These are phyloP conservation scores for Acleris sparsana DNA, from an alignment of 2,888 invertebrate genomes.

Conservation along the genomic window DNA sequence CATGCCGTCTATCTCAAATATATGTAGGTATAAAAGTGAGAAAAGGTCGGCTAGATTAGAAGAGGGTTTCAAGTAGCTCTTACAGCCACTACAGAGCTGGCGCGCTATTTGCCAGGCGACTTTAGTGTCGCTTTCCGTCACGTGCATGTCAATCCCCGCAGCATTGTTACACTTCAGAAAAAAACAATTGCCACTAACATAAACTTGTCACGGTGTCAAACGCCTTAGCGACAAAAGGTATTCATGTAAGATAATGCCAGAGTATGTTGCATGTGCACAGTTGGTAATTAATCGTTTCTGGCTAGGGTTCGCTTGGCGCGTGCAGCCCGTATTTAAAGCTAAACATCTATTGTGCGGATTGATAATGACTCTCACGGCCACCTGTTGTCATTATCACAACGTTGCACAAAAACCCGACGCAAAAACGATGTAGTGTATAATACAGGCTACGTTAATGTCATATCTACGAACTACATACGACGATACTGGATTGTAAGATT, in stretches of 20 bases:
- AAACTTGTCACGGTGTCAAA: neutral
- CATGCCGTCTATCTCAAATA: no score
- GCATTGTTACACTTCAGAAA: no score
- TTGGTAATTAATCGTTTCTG: constrained; percentile 53
- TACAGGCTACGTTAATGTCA: neutral
- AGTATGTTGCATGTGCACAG: constrained; percentile 40
- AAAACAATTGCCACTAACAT: no score
- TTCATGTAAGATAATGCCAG: constrained; percentile 42
- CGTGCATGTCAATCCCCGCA: no score
- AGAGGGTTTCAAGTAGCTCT: no score
- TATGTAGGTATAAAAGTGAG: no score
- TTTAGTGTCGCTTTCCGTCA: no score
- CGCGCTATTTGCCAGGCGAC: no score
- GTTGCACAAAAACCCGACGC: constrained; percentile 7
- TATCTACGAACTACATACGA: no score
- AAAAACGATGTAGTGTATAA: neutral
- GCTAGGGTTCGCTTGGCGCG: constrained; percentile 41
- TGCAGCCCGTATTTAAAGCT: constrained; percentile 46
- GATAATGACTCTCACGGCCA: constrained; percentile 48
- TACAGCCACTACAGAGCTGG: no score
- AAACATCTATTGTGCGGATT: constrained; percentile 54
- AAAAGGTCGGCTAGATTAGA: no score
- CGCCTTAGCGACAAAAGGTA: constrained; percentile 21
- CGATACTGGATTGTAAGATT: no score
- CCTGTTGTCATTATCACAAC: constrained; percentile 43